Percentiles rank a stretch among this genome's conserved stretches.
phyloP scores from a whole-genome alignment of 2,113 vertebrate species.

The Archilochus colubris region DNA sequence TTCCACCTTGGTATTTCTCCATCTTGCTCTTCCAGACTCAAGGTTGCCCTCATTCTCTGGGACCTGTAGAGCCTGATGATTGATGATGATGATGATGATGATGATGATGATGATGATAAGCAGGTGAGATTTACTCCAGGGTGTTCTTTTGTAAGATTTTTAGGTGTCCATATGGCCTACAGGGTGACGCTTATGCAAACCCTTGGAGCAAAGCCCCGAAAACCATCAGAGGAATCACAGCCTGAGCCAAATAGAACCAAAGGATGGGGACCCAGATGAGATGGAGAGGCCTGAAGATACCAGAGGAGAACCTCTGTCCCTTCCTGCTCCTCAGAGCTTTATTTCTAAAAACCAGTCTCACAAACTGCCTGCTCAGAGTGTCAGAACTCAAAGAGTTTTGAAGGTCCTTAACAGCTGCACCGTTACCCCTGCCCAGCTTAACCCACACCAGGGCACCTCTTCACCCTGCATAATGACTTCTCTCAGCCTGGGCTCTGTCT shows the following conservation, averaged over 20 bases:
- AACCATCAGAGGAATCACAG: accelerated
- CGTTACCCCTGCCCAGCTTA: background rate
- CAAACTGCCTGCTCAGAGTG: background rate
- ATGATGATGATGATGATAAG: accelerated
- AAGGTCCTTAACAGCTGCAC: background rate
- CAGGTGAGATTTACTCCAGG: background rate
- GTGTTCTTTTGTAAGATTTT: background rate
- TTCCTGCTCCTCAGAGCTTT: background rate
- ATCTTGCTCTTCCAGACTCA: background rate
- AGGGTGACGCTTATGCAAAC: background rate
- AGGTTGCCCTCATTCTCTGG: background rate
- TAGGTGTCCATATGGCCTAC: accelerated
- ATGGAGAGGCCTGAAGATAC: background rate
- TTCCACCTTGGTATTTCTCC: background rate
- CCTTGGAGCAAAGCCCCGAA: background rate
- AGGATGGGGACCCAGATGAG: accelerated
- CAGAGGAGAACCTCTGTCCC: background rate
- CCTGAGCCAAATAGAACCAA: accelerated
- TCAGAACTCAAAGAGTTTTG: background rate
- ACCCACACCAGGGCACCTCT: background rate
- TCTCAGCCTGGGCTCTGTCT: background rate
- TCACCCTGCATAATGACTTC: background rate
- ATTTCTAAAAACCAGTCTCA: background rate
- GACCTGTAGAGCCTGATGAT: background rate
- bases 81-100: accelerated